Percentiles rank a stretch among this genome's conserved stretches.
Evolutionary conservation across 2,797 vertebrate species (phyloP).

Genomic region (Schizopygopsis malacanthus): DNA sequence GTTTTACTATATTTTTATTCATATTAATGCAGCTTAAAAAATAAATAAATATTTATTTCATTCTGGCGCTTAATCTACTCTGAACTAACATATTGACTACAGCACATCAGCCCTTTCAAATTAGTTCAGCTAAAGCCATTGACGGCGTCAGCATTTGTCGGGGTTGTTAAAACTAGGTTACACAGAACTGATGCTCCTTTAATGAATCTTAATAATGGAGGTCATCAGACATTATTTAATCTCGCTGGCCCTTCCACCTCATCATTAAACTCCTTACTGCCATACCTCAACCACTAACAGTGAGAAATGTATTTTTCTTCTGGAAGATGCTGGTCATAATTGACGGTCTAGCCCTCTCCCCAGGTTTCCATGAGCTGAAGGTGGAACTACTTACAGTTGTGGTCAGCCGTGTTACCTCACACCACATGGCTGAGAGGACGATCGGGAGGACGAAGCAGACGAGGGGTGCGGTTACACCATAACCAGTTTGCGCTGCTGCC

Average conservation of each 20-base stretch:
- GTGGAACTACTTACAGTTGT: constrained; percentile 58
- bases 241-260: constrained; percentile 27
- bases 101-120: constrained; percentile 32
- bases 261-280: constrained; percentile 45
- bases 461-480: constrained; percentile 54
- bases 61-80: background rate
- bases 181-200: constrained; percentile 25
- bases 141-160: constrained; percentile 26
- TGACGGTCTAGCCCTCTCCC: constrained; percentile 38
- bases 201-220: constrained; percentile 42
- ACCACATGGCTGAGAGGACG: constrained; percentile 51
- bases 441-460: constrained; percentile 52
- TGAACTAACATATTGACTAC: constrained; percentile 17
- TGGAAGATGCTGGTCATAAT: constrained; percentile 49
- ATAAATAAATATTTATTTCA: background rate
- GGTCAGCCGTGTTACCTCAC: constrained; percentile 62
- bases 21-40: background rate
- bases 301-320: constrained; percentile 53
- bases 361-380: constrained; percentile 62
- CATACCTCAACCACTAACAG: constrained; percentile 47
- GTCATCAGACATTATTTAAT: constrained; percentile 42
- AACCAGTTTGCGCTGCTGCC: constrained; percentile 47
- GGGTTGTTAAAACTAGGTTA: constrained; percentile 29
- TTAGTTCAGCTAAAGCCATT: constrained; percentile 23
- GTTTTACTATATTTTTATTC: background rate